Conservation (phyloP, 2,797 vertebrate genomes). For the Acanthopagrus latus region DNA sequence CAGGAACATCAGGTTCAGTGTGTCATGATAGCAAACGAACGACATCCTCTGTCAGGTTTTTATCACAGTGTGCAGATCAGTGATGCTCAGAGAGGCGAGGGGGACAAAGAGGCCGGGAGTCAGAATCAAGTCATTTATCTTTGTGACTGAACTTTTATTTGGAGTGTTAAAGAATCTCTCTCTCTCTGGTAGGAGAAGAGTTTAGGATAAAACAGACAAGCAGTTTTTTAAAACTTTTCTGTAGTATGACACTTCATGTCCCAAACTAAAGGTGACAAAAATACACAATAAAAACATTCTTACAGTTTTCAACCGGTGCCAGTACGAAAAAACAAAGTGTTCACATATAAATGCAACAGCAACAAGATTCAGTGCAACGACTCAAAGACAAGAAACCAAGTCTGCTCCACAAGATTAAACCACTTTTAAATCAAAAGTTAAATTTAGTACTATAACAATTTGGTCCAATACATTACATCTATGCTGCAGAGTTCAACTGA, state of each 20-base stretch:
- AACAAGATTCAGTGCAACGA: slow-evolving; percentile 4
- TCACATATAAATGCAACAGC: background rate
- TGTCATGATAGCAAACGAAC: background rate
- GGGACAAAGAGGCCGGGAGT: background rate
- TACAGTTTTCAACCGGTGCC: background rate
- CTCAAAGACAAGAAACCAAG: background rate
- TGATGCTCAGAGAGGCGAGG: no score
- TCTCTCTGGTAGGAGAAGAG: background rate
- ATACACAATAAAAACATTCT: background rate
- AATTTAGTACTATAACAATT: background rate
- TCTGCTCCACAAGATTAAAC: background rate
- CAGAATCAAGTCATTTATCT: background rate
- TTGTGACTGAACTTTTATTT: background rate
- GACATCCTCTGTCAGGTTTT: background rate
- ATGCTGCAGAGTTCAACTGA: background rate
- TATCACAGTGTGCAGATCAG: background rate
- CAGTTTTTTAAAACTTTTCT: background rate
- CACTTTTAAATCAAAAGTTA: background rate
- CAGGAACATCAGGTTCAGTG: background rate
- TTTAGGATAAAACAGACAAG: background rate
- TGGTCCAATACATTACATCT: background rate
- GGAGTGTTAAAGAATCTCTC: no score
- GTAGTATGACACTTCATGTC: background rate
- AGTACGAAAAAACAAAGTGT: background rate
- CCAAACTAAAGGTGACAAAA: background rate